phyloP scores from a whole-genome alignment of 2,797 vertebrate species.

The Tauraco hartlaubi region DNA sequence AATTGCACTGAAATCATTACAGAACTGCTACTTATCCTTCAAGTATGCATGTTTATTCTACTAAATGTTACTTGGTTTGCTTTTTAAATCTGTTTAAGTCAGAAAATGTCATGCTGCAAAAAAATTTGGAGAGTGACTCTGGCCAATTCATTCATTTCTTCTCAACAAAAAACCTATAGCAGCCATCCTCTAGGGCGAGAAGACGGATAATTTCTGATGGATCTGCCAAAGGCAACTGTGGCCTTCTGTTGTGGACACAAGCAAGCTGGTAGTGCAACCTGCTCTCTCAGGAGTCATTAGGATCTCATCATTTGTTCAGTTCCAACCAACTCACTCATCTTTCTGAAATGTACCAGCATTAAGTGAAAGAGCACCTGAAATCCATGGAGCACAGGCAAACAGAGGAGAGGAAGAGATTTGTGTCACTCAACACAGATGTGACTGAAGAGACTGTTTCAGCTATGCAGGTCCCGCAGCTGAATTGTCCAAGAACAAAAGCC shows the following conservation, averaged over 20 bases:
- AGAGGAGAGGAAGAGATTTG: background rate
- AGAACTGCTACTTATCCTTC: background rate
- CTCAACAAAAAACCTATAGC: background rate
- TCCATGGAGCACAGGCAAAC: background rate
- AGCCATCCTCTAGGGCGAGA: background rate
- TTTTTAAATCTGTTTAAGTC: background rate
- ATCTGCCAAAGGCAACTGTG: conserved; percentile 1
- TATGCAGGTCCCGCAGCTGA: background rate
- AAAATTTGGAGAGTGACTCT: background rate
- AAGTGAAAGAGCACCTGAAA: background rate
- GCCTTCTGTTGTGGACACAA: conserved; percentile 44
- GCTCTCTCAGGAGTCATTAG: background rate
- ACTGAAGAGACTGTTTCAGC: background rate
- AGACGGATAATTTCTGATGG: background rate
- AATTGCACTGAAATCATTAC: background rate
- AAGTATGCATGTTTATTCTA: background rate
- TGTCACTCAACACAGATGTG: background rate
- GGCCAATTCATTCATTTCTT: background rate
- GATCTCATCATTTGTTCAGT: background rate
- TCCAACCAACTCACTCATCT: background rate
- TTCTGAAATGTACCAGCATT: background rate
- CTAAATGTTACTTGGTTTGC: background rate
- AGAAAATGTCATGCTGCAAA: background rate
- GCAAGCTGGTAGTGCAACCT: conserved; percentile 26
- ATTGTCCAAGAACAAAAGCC: background rate